These are phyloP conservation scores for Odocoileus hemionus DNA, from an alignment of 2,113 vertebrate species.

Conservation along the genomic window DNA sequence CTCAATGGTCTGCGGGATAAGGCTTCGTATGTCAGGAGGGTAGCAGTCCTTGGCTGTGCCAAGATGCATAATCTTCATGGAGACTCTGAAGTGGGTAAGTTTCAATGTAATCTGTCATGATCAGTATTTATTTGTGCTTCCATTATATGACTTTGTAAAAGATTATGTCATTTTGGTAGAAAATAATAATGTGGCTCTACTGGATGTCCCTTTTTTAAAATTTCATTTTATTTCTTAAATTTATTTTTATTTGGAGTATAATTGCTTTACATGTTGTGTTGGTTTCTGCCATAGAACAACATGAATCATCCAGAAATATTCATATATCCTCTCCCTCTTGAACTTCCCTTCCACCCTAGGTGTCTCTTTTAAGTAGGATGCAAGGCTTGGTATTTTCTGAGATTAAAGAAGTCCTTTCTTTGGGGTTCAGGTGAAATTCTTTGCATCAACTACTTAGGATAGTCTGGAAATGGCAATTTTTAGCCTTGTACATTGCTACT, in stretches of 20 bases:
- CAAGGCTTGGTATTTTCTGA: constrained; percentile 9
- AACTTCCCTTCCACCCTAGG: background rate
- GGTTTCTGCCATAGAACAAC: background rate
- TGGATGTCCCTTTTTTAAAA: background rate
- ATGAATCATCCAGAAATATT: background rate
- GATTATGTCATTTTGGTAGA: background rate
- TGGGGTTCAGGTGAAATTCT: background rate
- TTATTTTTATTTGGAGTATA: background rate
- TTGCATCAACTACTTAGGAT: background rate
- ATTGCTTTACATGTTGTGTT: background rate
- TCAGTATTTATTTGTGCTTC: background rate
- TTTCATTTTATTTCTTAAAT: background rate
- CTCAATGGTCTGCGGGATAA: constrained; percentile 89
- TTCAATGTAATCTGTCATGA: background rate
- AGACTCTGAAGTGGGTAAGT: constrained; percentile 88
- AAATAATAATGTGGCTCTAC: background rate
- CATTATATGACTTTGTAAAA: background rate
- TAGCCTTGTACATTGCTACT: background rate
- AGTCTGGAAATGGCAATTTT: background rate
- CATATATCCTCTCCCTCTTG: background rate
- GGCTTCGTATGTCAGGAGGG: constrained; percentile 93
- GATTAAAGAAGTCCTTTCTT: background rate
- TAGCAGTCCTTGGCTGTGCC: constrained; percentile 94
- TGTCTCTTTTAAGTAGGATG: background rate
- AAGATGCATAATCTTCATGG: constrained; percentile 91